phyloP scores from a whole-genome alignment of 2,797 vertebrate genomes.

The Basileuterus tristriatus region DNA sequence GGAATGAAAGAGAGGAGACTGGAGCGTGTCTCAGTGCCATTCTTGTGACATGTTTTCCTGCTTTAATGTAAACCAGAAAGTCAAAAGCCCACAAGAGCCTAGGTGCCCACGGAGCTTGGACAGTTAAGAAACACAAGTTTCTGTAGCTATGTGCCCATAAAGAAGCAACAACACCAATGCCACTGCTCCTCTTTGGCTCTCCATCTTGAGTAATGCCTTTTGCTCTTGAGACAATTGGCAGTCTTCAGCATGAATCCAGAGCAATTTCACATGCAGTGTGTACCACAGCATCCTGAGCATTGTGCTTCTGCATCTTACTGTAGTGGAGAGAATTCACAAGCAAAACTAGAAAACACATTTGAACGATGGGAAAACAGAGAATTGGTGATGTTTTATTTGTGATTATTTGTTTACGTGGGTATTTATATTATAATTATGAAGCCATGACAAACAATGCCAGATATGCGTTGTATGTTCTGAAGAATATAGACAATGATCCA shows the following conservation, averaged over 20 bases:
- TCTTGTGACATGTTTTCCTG: neutral
- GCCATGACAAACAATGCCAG: neutral
- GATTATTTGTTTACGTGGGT: neutral
- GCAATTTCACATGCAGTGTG: neutral
- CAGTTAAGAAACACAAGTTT: neutral
- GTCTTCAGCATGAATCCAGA: neutral
- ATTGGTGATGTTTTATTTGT: neutral
- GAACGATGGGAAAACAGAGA: neutral
- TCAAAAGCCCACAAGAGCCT: neutral
- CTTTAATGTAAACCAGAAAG: neutral
- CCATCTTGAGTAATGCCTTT: neutral
- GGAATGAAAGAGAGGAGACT: neutral
- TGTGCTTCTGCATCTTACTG: neutral
- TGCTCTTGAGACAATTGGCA: neutral
- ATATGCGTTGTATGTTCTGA: accelerated
- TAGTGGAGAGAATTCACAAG: neutral
- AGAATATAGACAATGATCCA: neutral
- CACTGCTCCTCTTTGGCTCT: neutral
- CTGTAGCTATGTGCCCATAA: neutral
- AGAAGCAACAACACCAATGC: neutral
- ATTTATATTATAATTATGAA: neutral
- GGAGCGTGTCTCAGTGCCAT: neutral
- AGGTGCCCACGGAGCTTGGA: neutral
- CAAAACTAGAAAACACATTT: neutral
- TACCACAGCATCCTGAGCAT: neutral